These are phyloP conservation scores for Bombylius discolor DNA, from an alignment of 2,888 invertebrate genomes.

Conservation along the genomic window DNA sequence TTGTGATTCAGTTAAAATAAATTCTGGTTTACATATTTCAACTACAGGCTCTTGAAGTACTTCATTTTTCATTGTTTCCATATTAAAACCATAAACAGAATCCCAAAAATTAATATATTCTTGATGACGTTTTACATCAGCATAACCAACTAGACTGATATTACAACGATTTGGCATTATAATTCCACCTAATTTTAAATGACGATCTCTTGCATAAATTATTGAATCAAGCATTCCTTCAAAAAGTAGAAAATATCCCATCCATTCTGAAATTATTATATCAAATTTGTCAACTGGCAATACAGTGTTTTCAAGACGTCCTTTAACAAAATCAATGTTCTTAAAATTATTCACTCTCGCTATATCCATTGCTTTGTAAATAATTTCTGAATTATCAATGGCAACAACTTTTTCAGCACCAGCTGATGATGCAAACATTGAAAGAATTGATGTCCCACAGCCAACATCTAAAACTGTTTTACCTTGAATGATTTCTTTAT, in stretches of 20 bases:
- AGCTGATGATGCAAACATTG: conserved; percentile 94
- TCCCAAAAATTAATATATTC: conserved; percentile 77
- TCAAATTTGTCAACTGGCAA: conserved; percentile 67
- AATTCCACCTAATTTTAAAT: conserved; percentile 64
- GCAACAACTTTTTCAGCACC: conserved; percentile 85
- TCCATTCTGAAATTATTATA: conserved; percentile 94
- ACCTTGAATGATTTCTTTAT: conserved; percentile 51
- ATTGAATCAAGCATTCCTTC: conserved; percentile 96
- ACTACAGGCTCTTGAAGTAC: conserved; percentile 67
- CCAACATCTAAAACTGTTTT: conserved; percentile 90
- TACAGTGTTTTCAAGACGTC: conserved; percentile 70
- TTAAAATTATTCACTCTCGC: conserved; percentile 44
- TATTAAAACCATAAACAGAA: conserved; percentile 85
- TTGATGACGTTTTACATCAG: conserved; percentile 58
- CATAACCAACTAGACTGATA: conserved; percentile 66
- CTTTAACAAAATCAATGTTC: conserved; percentile 66
- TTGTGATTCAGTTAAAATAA: conserved; percentile 52
- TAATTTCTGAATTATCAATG: conserved; percentile 91
- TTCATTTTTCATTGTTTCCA: conserved; percentile 79
- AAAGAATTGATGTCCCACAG: conserved; percentile 94
- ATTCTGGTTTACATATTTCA: conserved; percentile 45
- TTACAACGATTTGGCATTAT: conserved; percentile 76
- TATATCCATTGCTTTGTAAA: conserved; percentile 92
- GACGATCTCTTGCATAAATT: conserved; percentile 73
- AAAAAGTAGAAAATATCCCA: conserved; percentile 94